phyloP scores from a whole-genome alignment of 2,888 invertebrate species.

The Teleiodes luculella region DNA sequence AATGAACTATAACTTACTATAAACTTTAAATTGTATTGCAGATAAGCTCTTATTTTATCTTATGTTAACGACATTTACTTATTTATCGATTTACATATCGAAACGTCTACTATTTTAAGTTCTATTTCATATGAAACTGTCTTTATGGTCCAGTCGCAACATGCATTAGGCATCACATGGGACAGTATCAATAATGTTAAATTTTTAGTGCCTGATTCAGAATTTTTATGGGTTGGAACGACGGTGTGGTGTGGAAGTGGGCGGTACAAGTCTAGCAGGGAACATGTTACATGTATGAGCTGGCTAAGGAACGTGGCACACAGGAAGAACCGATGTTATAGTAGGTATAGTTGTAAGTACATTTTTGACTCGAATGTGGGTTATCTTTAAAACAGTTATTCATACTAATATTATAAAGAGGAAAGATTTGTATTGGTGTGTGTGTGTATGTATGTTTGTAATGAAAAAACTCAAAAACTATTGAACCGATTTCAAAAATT shows the following conservation, averaged over 20 bases:
- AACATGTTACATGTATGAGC: constrained; percentile 29
- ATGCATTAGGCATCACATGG: constrained; percentile 33
- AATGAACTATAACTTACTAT: not conserved
- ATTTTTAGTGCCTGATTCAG: constrained; percentile 57
- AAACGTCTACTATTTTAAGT: not conserved
- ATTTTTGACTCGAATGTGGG: too few relatives aligned
- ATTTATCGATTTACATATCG: constrained; percentile 4
- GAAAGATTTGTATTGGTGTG: too few relatives aligned
- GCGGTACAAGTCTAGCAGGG: constrained; percentile 37
- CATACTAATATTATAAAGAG: too few relatives aligned
- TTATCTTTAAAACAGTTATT: too few relatives aligned
- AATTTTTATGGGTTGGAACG: constrained; percentile 52
- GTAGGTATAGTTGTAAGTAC: too few relatives aligned
- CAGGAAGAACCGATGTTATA: too few relatives aligned
- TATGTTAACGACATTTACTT: constrained; percentile 5
- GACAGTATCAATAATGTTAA: constrained; percentile 56
- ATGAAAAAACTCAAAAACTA: too few relatives aligned
- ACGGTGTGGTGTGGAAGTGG: constrained; percentile 38
- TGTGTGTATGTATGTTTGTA: too few relatives aligned
- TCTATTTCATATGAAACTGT: not conserved
- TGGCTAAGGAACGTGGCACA: constrained; percentile 14
- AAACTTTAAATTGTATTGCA: not conserved
- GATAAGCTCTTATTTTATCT: not conserved
- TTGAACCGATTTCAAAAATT: too few relatives aligned
- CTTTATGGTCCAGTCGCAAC: constrained; percentile 24